Base-by-base conservation (phyloP, 2,888 invertebrate genomes). In the Hyalella azteca region DNA sequence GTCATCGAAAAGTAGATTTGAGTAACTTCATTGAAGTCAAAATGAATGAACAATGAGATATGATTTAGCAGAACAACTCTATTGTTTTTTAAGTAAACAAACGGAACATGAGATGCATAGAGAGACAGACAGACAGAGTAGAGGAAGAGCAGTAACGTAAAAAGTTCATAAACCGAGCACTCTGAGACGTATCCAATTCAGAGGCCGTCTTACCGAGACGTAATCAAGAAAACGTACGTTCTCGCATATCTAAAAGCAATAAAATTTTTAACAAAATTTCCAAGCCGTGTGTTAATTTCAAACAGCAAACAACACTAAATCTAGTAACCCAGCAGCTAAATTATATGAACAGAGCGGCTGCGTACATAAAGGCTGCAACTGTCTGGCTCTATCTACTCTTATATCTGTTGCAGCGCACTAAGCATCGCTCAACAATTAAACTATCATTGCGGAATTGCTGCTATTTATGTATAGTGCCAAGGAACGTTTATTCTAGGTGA, bases 71-170 rank as follows among this genome's bases (percentile, higher is more conserved):
- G n/a, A n/a, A n/a, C n/a, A n/a, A n/a, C n/a, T n/a, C n/a, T n/a
- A n/a, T n/a, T n/a, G n/a, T n/a, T n/a, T n/a, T n/a, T n/a, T n/a
- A n/a, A 41, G 41, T 32, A 32, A 59, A n/a, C 19, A n/a, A n/a
- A 39, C 19, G 11, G 59, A 40, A n/a, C 40, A 39, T 36, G 15
- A 36, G 73, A 19, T 15, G 36, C n/a, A 32, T 13, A 13, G n/a
- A 29, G 19, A 45, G 36, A n/a, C 26, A 19, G 19, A 22, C 26
- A 49, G n/a, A 29, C 48, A 22, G 73, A 73, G 88, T 88, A 86
- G 78, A 40, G 40, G 49, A 77, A 48, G 32, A 40, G 66, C 41
- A 29, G 66, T n/a, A 41, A 26, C 29, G 80, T 29, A 22, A 29
- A 50, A 22, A 41, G 54, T 76, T n/a, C n/a, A n/a, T n/a, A n/a